Evolutionary conservation across 2,113 vertebrate species (phyloP).

Genomic region (Rhinogobius similis): DNA sequence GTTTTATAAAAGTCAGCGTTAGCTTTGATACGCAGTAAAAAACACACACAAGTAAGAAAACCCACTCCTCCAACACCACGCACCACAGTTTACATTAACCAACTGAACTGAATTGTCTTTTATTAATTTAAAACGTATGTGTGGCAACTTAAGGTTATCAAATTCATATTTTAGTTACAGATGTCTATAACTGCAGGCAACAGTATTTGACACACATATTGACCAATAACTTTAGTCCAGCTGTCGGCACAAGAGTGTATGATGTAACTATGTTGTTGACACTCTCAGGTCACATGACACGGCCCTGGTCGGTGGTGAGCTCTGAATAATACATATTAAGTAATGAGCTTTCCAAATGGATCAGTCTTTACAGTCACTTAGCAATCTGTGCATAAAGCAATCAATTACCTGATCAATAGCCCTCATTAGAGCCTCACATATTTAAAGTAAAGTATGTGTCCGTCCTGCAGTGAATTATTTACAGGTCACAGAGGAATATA

Average conservation of each 20-base stretch:
- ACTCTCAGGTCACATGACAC: slow-evolving; percentile 43
- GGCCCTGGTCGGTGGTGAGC: slow-evolving; percentile 53
- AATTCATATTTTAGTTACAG: too few species aligned
- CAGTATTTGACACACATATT: not conserved
- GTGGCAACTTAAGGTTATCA: too few species aligned
- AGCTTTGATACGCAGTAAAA: too few species aligned
- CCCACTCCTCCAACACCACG: too few species aligned
- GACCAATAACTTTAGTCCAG: not conserved
- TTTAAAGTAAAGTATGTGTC: slow-evolving; percentile 72
- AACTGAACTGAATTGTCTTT: too few species aligned
- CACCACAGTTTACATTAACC: too few species aligned
- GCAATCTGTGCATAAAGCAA: slow-evolving; percentile 77
- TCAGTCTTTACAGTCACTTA: slow-evolving; percentile 74
- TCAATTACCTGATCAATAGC: slow-evolving; percentile 82
- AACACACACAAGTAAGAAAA: too few species aligned
- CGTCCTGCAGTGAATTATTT: slow-evolving; percentile 73
- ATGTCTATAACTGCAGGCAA: too few species aligned
- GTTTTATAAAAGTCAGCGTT: too few species aligned
- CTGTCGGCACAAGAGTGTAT: slow-evolving; percentile 32
- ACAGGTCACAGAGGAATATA: slow-evolving; percentile 47
- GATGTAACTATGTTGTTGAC: slow-evolving; percentile 51
- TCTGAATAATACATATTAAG: slow-evolving; percentile 80
- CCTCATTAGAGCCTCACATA: slow-evolving; percentile 76
- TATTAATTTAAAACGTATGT: too few species aligned
- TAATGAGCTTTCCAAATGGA: slow-evolving; percentile 78